A percentile compares a stretch with the other conserved stretches of the same genome.
Evolutionary conservation across 2,797 vertebrate species (phyloP).

Genomic region (Propithecus deckenii): DNA sequence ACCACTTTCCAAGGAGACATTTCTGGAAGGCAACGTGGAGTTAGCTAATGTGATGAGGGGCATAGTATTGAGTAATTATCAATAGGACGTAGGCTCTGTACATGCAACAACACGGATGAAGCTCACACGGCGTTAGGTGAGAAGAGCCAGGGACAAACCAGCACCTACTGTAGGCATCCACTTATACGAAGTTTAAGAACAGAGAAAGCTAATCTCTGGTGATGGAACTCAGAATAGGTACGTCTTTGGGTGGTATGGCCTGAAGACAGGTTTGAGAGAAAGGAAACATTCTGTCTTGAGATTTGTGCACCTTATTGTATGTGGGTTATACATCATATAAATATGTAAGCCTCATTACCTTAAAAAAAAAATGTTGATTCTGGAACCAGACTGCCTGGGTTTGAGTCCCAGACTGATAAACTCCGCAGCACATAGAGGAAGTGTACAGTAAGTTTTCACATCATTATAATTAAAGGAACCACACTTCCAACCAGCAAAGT

Average conservation of each 20-base stretch:
- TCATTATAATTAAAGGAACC: background rate
- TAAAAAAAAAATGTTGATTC: background rate
- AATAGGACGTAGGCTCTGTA: background rate
- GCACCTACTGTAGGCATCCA: background rate
- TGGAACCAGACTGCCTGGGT: background rate
- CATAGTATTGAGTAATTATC: background rate
- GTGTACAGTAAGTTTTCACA: background rate
- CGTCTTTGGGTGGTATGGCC: no score
- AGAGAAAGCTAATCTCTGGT: background rate
- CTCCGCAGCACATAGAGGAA: background rate
- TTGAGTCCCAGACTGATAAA: background rate
- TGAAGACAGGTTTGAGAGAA: background rate
- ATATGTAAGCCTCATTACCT: background rate
- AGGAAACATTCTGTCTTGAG: background rate
- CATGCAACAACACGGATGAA: accelerated
- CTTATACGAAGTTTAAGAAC: background rate
- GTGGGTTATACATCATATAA: background rate
- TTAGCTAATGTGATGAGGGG: background rate
- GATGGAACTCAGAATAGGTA: background rate
- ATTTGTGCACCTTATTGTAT: background rate
- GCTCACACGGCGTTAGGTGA: background rate
- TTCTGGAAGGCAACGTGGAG: background rate
- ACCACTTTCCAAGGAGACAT: background rate
- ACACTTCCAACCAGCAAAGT: background rate
- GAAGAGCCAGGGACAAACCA: background rate